phyloP scores from a whole-genome alignment of 2,113 vertebrate genomes.

The Apodemus speciosus region DNA sequence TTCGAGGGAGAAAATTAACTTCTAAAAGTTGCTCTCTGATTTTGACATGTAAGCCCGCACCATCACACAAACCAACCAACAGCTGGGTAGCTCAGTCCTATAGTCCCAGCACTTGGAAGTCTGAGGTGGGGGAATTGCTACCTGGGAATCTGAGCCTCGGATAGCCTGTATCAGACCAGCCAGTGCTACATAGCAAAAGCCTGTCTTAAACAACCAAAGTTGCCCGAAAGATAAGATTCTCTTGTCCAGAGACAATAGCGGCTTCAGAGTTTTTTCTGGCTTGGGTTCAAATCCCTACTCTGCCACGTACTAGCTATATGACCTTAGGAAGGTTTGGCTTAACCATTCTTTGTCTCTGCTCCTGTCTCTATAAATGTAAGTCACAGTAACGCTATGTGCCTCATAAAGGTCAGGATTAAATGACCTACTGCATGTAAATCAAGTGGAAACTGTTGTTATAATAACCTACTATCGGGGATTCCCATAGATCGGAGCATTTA shows the following conservation, averaged over 20 bases:
- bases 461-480: neutral
- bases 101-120: neutral
- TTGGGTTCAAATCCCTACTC: neutral
- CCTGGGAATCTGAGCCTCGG: neutral
- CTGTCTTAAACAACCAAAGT: neutral
- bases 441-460: neutral
- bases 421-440: neutral
- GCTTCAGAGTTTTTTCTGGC: neutral
- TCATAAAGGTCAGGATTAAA: conserved; percentile 1
- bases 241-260: neutral
- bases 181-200: neutral
- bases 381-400: neutral
- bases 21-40: neutral
- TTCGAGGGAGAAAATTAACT: too few species aligned
- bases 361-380: neutral
- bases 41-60: neutral
- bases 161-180: too few species aligned
- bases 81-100: neutral
- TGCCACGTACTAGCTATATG: neutral
- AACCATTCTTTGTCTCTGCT: neutral
- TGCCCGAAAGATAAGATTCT: neutral
- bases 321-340: neutral
- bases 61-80: neutral
- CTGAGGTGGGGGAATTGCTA: neutral
- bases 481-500: neutral